phyloP scores from a whole-genome alignment of 2,797 vertebrate species.

The Chloroceryle amazona region DNA sequence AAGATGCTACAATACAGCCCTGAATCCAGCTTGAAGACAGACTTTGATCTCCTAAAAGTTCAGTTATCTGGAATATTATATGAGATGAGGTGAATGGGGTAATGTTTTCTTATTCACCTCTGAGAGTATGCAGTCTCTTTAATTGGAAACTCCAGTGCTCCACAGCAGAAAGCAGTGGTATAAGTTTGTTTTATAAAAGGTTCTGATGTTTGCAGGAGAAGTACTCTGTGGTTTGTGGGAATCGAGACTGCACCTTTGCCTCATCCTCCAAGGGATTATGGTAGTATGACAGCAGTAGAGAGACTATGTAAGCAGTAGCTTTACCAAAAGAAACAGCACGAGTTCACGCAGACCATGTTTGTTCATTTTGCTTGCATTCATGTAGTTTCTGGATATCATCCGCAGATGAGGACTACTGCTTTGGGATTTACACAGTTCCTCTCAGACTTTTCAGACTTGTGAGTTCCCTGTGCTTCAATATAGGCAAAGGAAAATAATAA shows the following conservation, averaged over 20 bases:
- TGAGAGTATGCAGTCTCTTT: background rate
- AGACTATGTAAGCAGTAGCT: background rate
- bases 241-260: background rate
- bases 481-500: background rate
- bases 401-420: background rate
- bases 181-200: background rate
- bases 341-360: fast-evolving
- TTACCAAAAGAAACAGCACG: background rate
- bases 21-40: background rate
- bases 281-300: background rate
- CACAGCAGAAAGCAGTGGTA: background rate
- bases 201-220: background rate
- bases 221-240: background rate
- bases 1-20: background rate
- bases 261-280: background rate
- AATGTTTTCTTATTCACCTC: background rate
- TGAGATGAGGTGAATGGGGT: background rate
- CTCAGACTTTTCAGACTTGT: background rate
- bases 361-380: background rate
- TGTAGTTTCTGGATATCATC: background rate
- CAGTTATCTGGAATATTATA: background rate
- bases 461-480: background rate
- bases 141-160: background rate
- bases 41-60: background rate
- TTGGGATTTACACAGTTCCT: background rate